Evolutionary conservation across 2,888 invertebrate species (phyloP), one percentile per base, ranked within the genome.

Genomic region (Sicus ferrugineus): DNA sequence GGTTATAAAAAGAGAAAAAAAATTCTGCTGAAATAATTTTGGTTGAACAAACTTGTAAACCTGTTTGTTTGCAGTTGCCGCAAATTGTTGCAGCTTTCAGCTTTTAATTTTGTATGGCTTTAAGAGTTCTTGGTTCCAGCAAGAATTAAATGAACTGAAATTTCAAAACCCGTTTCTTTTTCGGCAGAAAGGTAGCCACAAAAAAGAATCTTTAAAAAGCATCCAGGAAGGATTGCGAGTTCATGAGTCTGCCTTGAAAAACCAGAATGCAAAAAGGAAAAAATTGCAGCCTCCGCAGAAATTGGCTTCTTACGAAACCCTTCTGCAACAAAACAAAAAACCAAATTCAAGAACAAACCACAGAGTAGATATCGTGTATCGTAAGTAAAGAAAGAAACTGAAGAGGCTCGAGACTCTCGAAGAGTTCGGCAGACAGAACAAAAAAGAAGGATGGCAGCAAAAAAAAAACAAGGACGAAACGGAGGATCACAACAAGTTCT

Each of bases 381-480:
- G 11, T 9, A 16, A 34, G 14, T 14, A 1, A 2, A 34, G 2
- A 34, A 34, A 2, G 9, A 34, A 34, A 34, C 34, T 34, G 19
- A 31, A 63, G 38, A 38, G 56, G 21, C 19, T 48, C 21, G 7
- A 56, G 21, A 52, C 38, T n/a, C n/a, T n/a, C n/a, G n/a, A n/a
- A n/a, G 46, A 9, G 52, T 30, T 56, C 23, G 34, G 59, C 23
- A 6, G 28, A 14, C 14, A 21, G 59, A 61, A n/a, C n/a, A n/a
- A n/a, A n/a, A n/a, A n/a, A n/a, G n/a, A n/a, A n/a, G n/a, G n/a
- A n/a, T 48, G 74, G 71, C 64, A 61, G 73, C 77, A 77, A 78
- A 73, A 76, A 72, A 72, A 65, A 68, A 72, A 73, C 73, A 79
- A 77, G 76, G 76, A 78, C 74, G 77, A 77, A 77, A 70, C 70